Base-by-base conservation (phyloP, 2,113 vertebrate genomes). In the Oncorhynchus clarkii region DNA sequence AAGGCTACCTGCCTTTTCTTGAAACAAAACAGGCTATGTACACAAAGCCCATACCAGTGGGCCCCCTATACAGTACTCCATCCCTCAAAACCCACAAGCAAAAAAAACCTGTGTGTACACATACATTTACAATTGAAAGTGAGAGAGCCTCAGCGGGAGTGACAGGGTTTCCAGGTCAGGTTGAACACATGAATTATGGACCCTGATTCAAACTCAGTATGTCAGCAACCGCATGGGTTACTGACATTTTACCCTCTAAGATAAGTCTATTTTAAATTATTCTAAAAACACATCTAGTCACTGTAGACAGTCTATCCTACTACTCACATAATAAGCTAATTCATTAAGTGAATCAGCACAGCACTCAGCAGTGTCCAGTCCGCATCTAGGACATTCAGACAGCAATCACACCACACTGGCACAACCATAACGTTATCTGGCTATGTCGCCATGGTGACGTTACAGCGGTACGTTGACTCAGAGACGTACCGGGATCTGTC, bases 401-500 rank as follows among this genome's bases (percentile, higher is more conserved):
- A 14, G 18, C 66, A 31, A 14, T 67, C 66, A 18, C 16, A 54
- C 51, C 9, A 18, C 29, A 26, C 39, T 26, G 48, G 20, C 49
- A 59, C 34, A 9, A n/a, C 14, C 11, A 24, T n/a, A 45, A 64
- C 66, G 18, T 45, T 14, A 77, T 74, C 66, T 78, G 54, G 29
- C 65, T 82, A 26, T 29, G 78, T 70, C 67, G 67, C 73, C 75
- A 26, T 1, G 70, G 78, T 85, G 83, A 78, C 75, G 85, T 84
- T 84, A 83, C 45, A 62, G n/a, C 1, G 27, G 18, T 24, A 31
- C 59, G 1, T 76, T 72, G 78, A 76, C 75, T 70, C n/a, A 29
- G 24, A 67, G 26, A 64, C 71, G n/a, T 57, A 99, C 97, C 95
- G 94, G 94, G 60, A 97, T 92, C 92, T 98, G 97, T 78, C 97